phyloP scores from a whole-genome alignment of 2,888 invertebrate species.

The Platypus cylindrus region DNA sequence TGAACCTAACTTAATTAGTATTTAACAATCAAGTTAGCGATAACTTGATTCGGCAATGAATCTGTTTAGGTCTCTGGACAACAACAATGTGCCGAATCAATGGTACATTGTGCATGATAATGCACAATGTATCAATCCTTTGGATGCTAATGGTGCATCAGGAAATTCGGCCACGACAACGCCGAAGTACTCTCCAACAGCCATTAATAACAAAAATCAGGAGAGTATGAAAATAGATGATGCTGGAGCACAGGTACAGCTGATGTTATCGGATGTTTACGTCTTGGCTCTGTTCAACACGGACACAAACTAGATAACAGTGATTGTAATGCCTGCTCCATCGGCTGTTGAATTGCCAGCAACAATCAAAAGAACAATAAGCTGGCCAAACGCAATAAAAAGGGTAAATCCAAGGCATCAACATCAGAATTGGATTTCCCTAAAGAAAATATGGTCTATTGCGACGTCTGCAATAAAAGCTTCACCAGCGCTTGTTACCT shows the following conservation, averaged over 20 bases:
- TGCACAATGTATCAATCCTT: too few species aligned
- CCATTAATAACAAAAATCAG: constrained; percentile 9
- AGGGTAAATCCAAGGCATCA: constrained; percentile 26
- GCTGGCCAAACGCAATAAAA: constrained; percentile 1
- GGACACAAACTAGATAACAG: too few species aligned
- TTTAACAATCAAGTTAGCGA: too few species aligned
- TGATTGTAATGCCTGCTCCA: too few species aligned
- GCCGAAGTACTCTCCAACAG: constrained; percentile 8
- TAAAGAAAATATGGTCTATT: constrained; percentile 42
- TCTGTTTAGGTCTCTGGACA: too few species aligned
- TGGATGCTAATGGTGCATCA: too few species aligned
- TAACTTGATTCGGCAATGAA: too few species aligned
- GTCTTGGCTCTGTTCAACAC: constrained; percentile 1
- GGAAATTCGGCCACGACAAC: background rate
- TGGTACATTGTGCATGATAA: too few species aligned
- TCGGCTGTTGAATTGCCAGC: too few species aligned
- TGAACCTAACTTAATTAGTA: too few species aligned
- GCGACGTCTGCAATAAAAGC: constrained; percentile 69
- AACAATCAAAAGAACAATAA: constrained; percentile 11
- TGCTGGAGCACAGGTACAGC: background rate
- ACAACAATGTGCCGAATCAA: too few species aligned
- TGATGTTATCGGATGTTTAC: background rate
- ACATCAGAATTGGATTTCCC: constrained; percentile 25
- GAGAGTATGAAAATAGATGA: constrained; percentile 1
- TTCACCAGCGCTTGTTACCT: constrained; percentile 80